These are phyloP conservation scores for Lepilemur septentrionalis DNA, from an alignment of 2,797 vertebrate genomes.

Conservation along the genomic window DNA sequence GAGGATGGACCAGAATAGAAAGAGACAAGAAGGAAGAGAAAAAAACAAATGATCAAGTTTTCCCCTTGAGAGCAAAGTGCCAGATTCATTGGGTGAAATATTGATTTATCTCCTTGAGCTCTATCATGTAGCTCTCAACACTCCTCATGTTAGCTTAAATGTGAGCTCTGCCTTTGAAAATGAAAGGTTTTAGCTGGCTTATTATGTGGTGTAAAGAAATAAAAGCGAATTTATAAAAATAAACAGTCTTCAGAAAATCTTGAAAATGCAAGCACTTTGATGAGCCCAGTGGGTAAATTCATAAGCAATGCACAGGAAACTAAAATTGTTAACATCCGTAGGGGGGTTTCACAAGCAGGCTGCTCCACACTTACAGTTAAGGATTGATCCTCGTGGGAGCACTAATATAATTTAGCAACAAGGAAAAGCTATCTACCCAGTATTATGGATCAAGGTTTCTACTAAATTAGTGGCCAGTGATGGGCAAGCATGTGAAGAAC, in stretches of 20 bases:
- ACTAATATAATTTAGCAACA: background rate
- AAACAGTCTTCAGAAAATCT: conserved; percentile 13
- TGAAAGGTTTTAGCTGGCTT: conserved; percentile 8
- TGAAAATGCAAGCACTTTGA: conserved; percentile 18
- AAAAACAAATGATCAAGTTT: conserved; percentile 10
- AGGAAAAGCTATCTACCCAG: background rate
- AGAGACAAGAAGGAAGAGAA: background rate
- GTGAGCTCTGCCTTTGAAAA: background rate
- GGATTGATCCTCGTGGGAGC: background rate
- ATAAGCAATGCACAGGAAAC: background rate
- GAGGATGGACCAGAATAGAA: background rate
- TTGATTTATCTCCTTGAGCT: conserved; percentile 37
- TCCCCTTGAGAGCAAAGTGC: background rate
- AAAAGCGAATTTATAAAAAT: conserved; percentile 37
- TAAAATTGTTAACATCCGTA: background rate
- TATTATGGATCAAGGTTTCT: background rate
- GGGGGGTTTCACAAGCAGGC: background rate
- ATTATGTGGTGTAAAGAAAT: conserved; percentile 41
- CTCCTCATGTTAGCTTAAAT: conserved; percentile 1
- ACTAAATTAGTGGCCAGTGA: background rate
- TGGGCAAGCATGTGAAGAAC: background rate
- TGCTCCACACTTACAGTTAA: background rate
- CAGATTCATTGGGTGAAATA: conserved; percentile 16
- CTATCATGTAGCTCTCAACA: background rate
- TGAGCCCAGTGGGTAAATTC: background rate